phyloP scores from a whole-genome alignment of 2,797 vertebrate species.

The Etheostoma perlongum region DNA sequence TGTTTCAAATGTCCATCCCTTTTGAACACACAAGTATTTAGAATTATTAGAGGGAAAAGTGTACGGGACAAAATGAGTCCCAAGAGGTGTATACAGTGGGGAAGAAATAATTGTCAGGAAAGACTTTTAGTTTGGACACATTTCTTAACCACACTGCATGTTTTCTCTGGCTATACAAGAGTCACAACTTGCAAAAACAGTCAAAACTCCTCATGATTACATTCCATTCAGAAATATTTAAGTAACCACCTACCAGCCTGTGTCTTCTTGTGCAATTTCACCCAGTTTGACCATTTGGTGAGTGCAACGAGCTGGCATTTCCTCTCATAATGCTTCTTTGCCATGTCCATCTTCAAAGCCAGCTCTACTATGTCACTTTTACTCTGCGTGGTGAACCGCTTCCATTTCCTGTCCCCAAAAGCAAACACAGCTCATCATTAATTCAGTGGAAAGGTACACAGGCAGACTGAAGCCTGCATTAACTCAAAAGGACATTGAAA shows the following conservation, averaged over 20 bases:
- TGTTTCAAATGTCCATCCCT: conserved; percentile 5
- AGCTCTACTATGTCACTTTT: conserved; percentile 55
- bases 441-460: conserved; percentile 63
- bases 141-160: conserved; percentile 42
- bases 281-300: conserved; percentile 71
- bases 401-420: conserved; percentile 78
- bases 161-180: conserved; percentile 51
- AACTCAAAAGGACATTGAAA: conserved; percentile 18
- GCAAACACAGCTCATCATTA: conserved; percentile 74
- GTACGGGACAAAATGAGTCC: conserved; percentile 69
- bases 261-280: conserved; percentile 63
- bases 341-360: conserved; percentile 65
- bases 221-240: conserved; percentile 17
- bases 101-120: conserved; percentile 40
- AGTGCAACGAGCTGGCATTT: conserved; percentile 55
- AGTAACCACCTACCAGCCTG: conserved; percentile 69
- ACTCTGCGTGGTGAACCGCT: conserved; percentile 65
- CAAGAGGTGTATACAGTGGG: conserved; percentile 24
- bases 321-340: conserved; percentile 56
- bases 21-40: not conserved
- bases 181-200: conserved; percentile 24
- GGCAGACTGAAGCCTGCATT: conserved; percentile 12
- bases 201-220: conserved; percentile 1
- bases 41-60: conserved; percentile 10
- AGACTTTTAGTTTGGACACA: conserved; percentile 47